phyloP scores from a whole-genome alignment of 1,140 invertebrate species.

The Brachionus calyciflorus region DNA sequence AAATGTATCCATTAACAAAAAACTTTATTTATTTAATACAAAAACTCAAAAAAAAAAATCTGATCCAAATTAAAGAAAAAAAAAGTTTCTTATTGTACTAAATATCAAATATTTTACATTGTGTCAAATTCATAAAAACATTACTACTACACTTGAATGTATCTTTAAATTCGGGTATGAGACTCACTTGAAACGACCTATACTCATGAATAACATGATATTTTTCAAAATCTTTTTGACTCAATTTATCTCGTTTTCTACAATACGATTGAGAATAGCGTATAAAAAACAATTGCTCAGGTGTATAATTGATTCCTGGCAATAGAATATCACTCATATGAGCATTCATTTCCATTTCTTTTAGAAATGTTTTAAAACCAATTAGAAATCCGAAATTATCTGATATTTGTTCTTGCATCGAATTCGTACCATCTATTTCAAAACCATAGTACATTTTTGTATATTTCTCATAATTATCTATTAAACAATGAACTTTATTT shows the following conservation, averaged over 20 bases:
- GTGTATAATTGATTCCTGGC: constrained; percentile 17
- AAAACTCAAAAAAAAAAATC: not conserved
- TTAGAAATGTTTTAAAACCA: not conserved
- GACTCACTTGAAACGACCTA: constrained; percentile 13
- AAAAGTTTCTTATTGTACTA: not conserved
- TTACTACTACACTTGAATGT: constrained; percentile 31
- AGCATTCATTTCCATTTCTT: not conserved
- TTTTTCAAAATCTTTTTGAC: not conserved
- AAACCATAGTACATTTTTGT: not conserved
- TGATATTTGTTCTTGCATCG: constrained; percentile 30
- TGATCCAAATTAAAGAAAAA: not conserved
- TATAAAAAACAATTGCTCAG: constrained; percentile 42
- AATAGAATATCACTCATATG: not conserved
- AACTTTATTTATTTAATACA: not conserved
- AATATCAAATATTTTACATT: constrained; percentile 44
- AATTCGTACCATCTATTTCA: constrained; percentile 3
- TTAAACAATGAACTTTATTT: constrained; percentile 1
- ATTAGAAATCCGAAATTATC: constrained; percentile 22
- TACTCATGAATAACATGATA: constrained; percentile 27
- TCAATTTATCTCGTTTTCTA: not conserved
- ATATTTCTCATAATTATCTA: constrained; percentile 33
- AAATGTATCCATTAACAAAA: too few species aligned
- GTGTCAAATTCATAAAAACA: constrained; percentile 27
- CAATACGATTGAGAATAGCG: constrained; percentile 39
- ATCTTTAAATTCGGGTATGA: constrained; percentile 38